phyloP scores from a whole-genome alignment of 2,888 invertebrate genomes.

The Scrobipalpa atriplicella region DNA sequence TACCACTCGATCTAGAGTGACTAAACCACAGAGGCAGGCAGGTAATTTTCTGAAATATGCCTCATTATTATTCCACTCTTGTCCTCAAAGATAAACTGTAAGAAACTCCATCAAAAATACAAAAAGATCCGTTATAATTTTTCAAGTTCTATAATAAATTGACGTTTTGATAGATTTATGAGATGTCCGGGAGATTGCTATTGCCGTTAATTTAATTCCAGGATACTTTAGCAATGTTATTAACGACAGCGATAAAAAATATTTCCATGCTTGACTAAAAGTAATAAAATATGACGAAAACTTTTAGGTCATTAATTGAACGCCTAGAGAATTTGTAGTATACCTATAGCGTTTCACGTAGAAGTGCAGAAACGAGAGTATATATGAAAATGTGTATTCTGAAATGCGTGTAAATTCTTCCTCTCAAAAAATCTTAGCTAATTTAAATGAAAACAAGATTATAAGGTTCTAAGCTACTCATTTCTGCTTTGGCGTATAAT shows the following conservation, averaged over 20 bases:
- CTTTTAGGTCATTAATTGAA: too few species aligned
- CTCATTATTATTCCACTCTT: constrained; percentile 16
- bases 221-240: neutral
- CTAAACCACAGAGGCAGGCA: neutral
- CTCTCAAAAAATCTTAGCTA: too few species aligned
- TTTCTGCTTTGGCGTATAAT: constrained; percentile 33
- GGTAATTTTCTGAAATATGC: neutral
- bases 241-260: neutral
- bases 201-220: constrained; percentile 46
- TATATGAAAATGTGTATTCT: too few species aligned
- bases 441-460: neutral
- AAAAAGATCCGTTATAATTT: constrained; percentile 18
- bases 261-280: neutral
- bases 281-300: neutral
- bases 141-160: constrained; percentile 15
- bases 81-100: constrained; percentile 2
- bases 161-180: constrained; percentile 42
- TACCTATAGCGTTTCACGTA: too few species aligned
- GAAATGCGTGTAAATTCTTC: too few species aligned
- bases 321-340: too few species aligned
- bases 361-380: too few species aligned
- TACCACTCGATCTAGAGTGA: too few species aligned
- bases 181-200: constrained; percentile 42
- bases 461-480: neutral
- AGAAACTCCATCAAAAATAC: constrained; percentile 21